Evolutionary conservation across 2,113 vertebrate species (phyloP), one percentile per base, ranked within the genome.

Genomic region (Periophthalmodon schlosseri): DNA sequence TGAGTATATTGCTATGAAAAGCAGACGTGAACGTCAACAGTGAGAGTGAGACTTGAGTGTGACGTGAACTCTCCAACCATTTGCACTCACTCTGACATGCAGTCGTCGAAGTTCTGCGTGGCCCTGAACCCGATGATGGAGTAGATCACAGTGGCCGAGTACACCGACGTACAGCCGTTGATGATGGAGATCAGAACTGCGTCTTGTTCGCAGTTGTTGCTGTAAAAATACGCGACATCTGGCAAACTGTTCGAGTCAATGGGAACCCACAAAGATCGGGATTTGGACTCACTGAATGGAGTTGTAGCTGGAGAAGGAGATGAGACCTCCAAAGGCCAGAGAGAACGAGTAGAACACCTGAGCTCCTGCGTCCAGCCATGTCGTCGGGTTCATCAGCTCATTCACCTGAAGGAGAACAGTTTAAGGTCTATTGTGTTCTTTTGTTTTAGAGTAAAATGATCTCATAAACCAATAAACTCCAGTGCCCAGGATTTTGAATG

Each of bases 291-390:
- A 99, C 98, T 97, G 96, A 52, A 99, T 23, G 1, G 97, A 94
- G 87, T 99, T 99, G 90, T 99, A 99, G 89, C 98, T 99, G 88
- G 98, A 99, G 89, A 99, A 99, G 15, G 98, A 97, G 86, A 99
- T 99, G 78, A 99, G 96, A 7, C 97, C 96, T 50, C 98, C 98
- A 2, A 97, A 99, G 14, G 97, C 98, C 88, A 99, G 39, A 0
- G 97, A 98, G 89, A 99, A 99, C 28, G 97, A 99, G 66, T 94
- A 99, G 87, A 99, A 96, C 47, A 99, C 98, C 74, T 99, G 97
- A 8, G 97, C 95, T 0, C 98, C 98, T 0, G 98, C 98, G 0
- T 99, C 97, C 82, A 99, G 87, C 98, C 98, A 99, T 0, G 97
- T 98, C 4, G 83, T 9, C 0, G 97, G 96, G 69, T 99, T 97